phyloP scores from a whole-genome alignment of 2,113 vertebrate species.

The Ibidorhyncha struthersii region DNA sequence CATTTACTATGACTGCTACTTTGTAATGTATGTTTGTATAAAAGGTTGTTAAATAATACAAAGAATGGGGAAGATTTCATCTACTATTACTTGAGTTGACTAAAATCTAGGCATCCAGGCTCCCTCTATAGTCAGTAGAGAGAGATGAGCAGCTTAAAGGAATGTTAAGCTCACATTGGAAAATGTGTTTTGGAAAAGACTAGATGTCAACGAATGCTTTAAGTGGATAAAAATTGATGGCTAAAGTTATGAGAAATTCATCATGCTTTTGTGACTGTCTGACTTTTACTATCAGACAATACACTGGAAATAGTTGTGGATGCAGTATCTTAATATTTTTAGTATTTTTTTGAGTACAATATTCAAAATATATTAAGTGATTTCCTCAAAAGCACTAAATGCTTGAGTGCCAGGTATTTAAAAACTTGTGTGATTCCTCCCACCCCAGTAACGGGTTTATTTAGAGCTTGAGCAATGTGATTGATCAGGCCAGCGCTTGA shows the following conservation, averaged over 20 bases:
- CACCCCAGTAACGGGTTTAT: not conserved
- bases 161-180: not conserved
- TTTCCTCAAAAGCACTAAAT: not conserved
- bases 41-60: not conserved
- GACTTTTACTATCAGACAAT: not conserved
- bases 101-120: constrained; percentile 26
- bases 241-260: not conserved
- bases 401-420: not conserved
- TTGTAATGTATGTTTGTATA: not conserved
- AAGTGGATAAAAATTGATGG: not conserved
- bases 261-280: not conserved
- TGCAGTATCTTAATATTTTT: not conserved
- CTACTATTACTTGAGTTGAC: not conserved
- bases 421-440: not conserved
- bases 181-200: not conserved
- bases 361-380: not conserved
- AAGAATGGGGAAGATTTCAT: not conserved
- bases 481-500: not conserved
- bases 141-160: not conserved
- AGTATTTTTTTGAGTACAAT: not conserved
- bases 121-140: constrained; percentile 56
- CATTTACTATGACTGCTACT: not conserved
- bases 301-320: not conserved
- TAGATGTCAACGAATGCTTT: not conserved
- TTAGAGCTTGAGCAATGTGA: not conserved